Evolutionary conservation across 2,113 vertebrate species (phyloP).

Genomic region (Gobius niger): DNA sequence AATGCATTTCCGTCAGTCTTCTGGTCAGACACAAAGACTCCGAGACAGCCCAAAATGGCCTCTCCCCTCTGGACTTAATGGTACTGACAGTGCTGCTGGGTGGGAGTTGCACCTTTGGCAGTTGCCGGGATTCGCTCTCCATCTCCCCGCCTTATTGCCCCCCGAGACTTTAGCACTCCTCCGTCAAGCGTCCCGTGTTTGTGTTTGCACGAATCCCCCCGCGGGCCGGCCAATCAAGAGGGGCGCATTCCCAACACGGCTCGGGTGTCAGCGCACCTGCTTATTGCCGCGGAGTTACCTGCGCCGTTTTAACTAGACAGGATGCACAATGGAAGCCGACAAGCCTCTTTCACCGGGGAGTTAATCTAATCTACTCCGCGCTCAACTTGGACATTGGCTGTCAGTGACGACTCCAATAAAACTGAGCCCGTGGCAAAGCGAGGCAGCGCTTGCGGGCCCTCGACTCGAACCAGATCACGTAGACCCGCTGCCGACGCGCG

Average conservation of each 20-base stretch:
- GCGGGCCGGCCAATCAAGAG: slow-evolving; percentile 52
- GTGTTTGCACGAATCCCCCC: slow-evolving; percentile 53
- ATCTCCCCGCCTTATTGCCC: slow-evolving; percentile 22
- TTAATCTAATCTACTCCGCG: slow-evolving; percentile 69
- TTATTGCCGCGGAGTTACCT: slow-evolving; percentile 57
- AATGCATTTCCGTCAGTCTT: neutral
- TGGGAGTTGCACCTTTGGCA: slow-evolving; percentile 19
- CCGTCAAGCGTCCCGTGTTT: slow-evolving; percentile 32
- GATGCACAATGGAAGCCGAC: slow-evolving; percentile 67
- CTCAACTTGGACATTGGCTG: slow-evolving; percentile 67
- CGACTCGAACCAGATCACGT: slow-evolving; percentile 55
- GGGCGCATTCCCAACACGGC: slow-evolving; percentile 57
- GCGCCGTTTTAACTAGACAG: slow-evolving; percentile 66
- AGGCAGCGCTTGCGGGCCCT: slow-evolving; percentile 52
- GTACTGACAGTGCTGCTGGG: slow-evolving; percentile 6
- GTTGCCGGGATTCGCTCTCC: slow-evolving; percentile 24
- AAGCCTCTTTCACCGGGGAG: slow-evolving; percentile 70
- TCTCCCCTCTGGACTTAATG: slow-evolving; percentile 12
- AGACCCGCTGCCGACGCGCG: slow-evolving; percentile 9
- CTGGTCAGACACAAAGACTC: neutral
- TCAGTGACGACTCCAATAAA: slow-evolving; percentile 68
- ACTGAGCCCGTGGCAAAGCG: slow-evolving; percentile 54
- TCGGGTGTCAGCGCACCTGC: slow-evolving; percentile 60
- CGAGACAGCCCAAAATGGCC: slow-evolving; percentile 3
- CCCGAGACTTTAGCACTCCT: neutral